Evolutionary conservation across 2,113 vertebrate species (phyloP), one percentile per base, ranked within the genome.

Genomic region (Guaruba guarouba): DNA sequence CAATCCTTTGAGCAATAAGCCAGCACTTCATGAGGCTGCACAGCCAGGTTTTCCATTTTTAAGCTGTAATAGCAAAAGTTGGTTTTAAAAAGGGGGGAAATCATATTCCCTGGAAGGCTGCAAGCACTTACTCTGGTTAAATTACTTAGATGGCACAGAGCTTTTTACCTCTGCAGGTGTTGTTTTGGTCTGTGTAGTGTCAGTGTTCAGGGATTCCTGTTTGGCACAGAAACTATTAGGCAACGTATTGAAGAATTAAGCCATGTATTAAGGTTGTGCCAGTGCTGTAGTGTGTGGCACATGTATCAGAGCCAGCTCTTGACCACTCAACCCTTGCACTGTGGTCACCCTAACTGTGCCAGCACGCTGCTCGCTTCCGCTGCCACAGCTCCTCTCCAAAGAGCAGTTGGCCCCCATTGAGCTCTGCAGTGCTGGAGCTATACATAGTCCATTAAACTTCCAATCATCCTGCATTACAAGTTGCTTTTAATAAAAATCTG

Each of bases 281-380:
- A 0, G 0, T 35, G 52, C 52, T 61, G 27, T 43, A 48, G 27
- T 3, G 27, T n/a, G 35, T 31, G 59, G n/a, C 44, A 59, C 6
- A 0, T 0, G 0, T 27, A 35, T 24, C 0, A 1, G 51, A 94
- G 46, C 37, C 55, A 84, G 55, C 77, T 78, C 29, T 31, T n/a
- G 69, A 49, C 13, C 6, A 7, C 46, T 33, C 9, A 35, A 13
- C 64, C 28, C 20, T 59, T 62, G n/a, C 37, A n/a, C 44, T 39
- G 16, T 4, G 33, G 62, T 29, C 61, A 17, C 70, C 19, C 10
- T 17, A 11, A 16, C 24, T 61, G 29, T 77, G 68, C 54, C 73
- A 86, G 54, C 44, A 39, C 0, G 0, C 61, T 68, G 51, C 81
- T 85, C 8, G 2, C 57, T 79, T 71, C 46, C 25, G 48, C 79